Conservation (phyloP, 2,888 invertebrate genomes). For the Chromoteleia sp. region DNA sequence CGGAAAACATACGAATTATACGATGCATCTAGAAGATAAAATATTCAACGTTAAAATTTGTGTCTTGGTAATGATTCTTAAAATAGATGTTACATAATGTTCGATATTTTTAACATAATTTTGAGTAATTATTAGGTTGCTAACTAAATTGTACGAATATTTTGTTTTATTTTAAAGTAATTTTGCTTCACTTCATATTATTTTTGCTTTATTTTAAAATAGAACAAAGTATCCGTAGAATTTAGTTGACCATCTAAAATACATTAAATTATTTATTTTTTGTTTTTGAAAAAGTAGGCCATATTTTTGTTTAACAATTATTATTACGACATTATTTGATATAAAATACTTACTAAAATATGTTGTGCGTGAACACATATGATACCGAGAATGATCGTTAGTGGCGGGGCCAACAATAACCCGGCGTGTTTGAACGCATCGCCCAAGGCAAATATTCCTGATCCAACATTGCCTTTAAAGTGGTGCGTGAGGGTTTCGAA, state of each 20-base stretch:
- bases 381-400: conserved; percentile 92
- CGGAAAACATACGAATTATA: neutral
- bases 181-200: no score
- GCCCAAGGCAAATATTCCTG: conserved; percentile 98
- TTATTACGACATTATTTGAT: neutral
- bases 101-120: no score
- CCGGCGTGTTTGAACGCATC: conserved; percentile 97
- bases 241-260: no score
- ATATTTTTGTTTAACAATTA: neutral
- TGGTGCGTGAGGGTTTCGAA: conserved; percentile 95
- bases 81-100: no score
- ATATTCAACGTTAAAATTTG: no score
- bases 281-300: neutral
- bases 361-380: conserved; percentile 97
- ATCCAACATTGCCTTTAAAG: conserved; percentile 97
- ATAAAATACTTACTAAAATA: conserved; percentile 88
- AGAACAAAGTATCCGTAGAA: no score
- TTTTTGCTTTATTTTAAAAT: no score
- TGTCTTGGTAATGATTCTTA: no score
- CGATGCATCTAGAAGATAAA: no score
- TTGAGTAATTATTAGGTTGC: no score
- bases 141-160: no score
- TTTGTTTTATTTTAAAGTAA: no score
- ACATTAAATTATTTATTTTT: neutral
- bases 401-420: conserved; percentile 91